These are phyloP conservation scores for Ganaspis brasiliensis DNA, from an alignment of 2,888 invertebrate genomes.

Conservation along the genomic window DNA sequence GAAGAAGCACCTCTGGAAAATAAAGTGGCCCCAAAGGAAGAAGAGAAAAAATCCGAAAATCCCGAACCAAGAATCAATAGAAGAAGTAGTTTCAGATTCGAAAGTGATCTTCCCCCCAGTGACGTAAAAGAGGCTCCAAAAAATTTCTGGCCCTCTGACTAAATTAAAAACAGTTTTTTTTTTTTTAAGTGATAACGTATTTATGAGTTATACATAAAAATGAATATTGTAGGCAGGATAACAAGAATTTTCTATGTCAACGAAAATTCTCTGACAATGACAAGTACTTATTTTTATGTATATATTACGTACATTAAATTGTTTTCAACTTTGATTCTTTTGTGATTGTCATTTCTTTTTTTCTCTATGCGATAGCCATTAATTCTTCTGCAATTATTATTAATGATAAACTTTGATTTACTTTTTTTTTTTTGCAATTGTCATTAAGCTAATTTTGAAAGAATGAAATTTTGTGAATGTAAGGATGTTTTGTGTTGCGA, in stretches of 20 bases:
- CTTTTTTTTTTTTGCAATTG: not conserved
- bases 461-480: not conserved
- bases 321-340: too few relatives aligned
- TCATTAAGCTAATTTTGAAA: not conserved
- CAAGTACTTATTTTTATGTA: slow-evolving; percentile 17
- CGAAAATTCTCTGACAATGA: not conserved
- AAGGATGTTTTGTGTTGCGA: not conserved
- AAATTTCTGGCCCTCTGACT: slow-evolving; percentile 10
- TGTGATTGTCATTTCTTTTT: too few relatives aligned
- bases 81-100: slow-evolving; percentile 6
- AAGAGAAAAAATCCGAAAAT: slow-evolving; percentile 23
- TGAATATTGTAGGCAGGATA: too few relatives aligned
- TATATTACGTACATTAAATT: slow-evolving; percentile 1
- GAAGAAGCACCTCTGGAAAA: slow-evolving; percentile 61
- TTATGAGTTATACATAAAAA: slow-evolving; percentile 10
- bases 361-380: too few relatives aligned
- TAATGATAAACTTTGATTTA: too few relatives aligned
- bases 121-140: too few relatives aligned
- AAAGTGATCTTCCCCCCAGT: slow-evolving; percentile 9
- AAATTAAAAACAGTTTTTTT: not conserved
- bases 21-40: slow-evolving; percentile 65
- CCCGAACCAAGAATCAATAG: not conserved
- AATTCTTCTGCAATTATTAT: too few relatives aligned
- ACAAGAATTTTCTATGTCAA: too few relatives aligned
- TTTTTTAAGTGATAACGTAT: not conserved